Base-by-base conservation (phyloP, 2,888 invertebrate species). In the Argynnis bischoffii region DNA sequence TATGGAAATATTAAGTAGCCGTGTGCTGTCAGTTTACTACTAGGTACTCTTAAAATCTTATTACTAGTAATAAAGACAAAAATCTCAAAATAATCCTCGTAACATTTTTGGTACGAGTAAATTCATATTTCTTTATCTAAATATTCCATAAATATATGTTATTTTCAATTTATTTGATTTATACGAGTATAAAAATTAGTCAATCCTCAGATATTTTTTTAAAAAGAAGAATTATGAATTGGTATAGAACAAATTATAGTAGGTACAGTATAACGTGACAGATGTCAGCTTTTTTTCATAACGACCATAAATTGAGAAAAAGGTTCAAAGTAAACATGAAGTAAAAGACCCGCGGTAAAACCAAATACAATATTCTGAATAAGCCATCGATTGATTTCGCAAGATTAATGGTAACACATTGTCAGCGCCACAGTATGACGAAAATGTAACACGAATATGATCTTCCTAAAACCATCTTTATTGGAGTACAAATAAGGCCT, bases 351-450 rank as follows among this genome's bases (percentile, higher is more conserved):
- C 85, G 87, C 88, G 84, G 88, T 81, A 86, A 89, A 88, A 86
- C 89, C 91, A 87, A 90, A 92, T 88, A 91, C 90, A 88, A 90
- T 90, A 90, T 92, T 90, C 89, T 88, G 90, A 92, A 90, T 91
- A 91, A 90, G 89, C 92, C 90, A 92, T 92, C 92, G 93, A 93
- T 93, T 93, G 92, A 93, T 93, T 93, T 91, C 85, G 83, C 83
- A 93, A 93, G 93, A 93, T 93, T 92, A 92, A 93, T 93, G 92
- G 88, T 88, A 79, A 80, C 84, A 90, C 87, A 92, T 92, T 92
- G 92, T 92, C 90, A 92, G 90, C 88, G 86, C 82, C 91, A 90
- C 85, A 79, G 88, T 88, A 86, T 88, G 89, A 85, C 87, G 87
- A 85, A 81, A 83, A 81, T 80, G 81, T 80, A 79, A 79, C 75